Base-by-base conservation (phyloP, 2,797 vertebrate species). In the Phalloptychus januarius region DNA sequence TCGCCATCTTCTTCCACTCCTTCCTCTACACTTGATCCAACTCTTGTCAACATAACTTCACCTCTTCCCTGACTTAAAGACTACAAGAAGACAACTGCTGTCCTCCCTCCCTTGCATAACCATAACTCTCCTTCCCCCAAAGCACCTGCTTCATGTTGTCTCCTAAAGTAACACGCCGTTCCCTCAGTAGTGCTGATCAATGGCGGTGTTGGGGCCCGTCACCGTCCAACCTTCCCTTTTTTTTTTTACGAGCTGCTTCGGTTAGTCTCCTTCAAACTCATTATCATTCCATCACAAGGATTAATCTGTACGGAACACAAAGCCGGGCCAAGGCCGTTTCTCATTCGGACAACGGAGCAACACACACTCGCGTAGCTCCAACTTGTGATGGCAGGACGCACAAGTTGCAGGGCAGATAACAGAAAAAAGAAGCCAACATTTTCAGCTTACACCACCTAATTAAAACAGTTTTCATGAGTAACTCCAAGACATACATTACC, bases 221-320 rank as follows among this genome's bases (percentile, higher is more conserved):
- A 44, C 36, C 63, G 76, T 65, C 69, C 33, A 18, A 1, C 63
- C 78, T 79, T 79, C 70, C 65, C 79, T 65, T 58, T 80, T 48
- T 48, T 48, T 15, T 79, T 61, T 80, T 80, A 78, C 79, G 63
- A 79, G 67, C 77, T 4, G 75, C 83, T 54, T 46, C 42, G 3
- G 45, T 40, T 79, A n/a, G 23, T 48, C 76, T 82, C 69, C 85
- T 86, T 67, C 48, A 72, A 80, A 74, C 76, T 87, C 85, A 78
- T 90, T 87, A 88, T 81, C 83, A 81, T 86, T 83, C 79, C 75
- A 81, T 87, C 79, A 84, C 82, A 84, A 28, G 77, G 81, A 88
- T 91, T 74, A 80, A 81, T 72, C 78, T 11, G 79, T 74, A 36
- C 56, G 44, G 36, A 48, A 86, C 65, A 61, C 75, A 73, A 70